phyloP scores from a whole-genome alignment of 2,797 vertebrate genomes.

The Halcyon badia region DNA sequence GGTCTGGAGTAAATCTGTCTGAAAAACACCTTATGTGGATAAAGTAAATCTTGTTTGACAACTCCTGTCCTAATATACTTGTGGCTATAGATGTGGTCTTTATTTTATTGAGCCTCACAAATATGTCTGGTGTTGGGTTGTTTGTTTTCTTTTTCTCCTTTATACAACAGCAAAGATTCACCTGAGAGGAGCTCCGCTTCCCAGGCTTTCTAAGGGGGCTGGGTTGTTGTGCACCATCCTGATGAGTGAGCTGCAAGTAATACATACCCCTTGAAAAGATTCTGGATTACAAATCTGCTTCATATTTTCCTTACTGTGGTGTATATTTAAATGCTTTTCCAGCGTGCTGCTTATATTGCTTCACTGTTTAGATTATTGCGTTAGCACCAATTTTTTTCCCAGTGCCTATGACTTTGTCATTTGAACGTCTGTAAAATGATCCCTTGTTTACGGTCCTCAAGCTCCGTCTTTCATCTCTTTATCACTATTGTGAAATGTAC shows the following conservation, averaged over 20 bases:
- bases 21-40: not conserved
- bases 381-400: not conserved
- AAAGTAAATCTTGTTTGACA: not conserved
- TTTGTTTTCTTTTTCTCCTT: not conserved
- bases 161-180: not conserved
- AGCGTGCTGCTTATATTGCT: not conserved
- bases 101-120: not conserved
- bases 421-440: slow-evolving; percentile 10
- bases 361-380: not conserved
- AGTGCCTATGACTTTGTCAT: not conserved
- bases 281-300: not conserved
- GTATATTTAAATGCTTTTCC: not conserved
- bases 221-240: not conserved
- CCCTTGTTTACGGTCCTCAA: not conserved
- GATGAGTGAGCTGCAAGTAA: not conserved
- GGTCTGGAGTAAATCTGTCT: not conserved
- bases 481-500: slow-evolving; percentile 6
- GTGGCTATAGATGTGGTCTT: not conserved
- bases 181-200: not conserved
- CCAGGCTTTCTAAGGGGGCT: not conserved
- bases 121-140: not conserved
- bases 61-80: not conserved
- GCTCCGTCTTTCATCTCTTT: slow-evolving; percentile 1
- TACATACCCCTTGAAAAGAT: not conserved
- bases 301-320: not conserved